phyloP scores from a whole-genome alignment of 2,113 vertebrate species.

The Thomomys bottae region DNA sequence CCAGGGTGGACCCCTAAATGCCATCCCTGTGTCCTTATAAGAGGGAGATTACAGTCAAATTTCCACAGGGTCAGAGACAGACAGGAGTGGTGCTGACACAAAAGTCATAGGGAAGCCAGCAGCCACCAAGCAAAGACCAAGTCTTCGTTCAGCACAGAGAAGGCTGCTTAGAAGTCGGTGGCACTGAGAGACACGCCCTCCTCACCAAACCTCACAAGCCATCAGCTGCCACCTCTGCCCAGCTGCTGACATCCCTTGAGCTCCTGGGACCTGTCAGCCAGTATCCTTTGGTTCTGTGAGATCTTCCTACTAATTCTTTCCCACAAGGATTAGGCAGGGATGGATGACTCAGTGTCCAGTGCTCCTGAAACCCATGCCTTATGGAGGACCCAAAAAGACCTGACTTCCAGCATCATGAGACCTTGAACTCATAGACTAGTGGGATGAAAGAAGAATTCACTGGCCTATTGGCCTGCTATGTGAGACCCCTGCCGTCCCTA shows the following conservation, averaged over 20 bases:
- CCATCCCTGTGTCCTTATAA: not conserved
- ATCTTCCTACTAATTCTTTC: not conserved
- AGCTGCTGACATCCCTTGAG: not conserved
- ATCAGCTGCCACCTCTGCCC: not conserved
- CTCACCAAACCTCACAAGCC: not conserved
- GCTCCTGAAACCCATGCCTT: not conserved
- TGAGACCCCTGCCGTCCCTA: not conserved
- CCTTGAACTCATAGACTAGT: not conserved
- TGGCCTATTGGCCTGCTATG: too few species aligned
- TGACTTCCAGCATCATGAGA: not conserved
- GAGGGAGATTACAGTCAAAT: too few species aligned
- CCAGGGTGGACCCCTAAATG: not conserved
- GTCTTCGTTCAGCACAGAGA: not conserved
- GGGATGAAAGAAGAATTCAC: not conserved
- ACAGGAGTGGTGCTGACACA: not conserved
- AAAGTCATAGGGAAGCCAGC: not conserved
- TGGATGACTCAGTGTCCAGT: not conserved
- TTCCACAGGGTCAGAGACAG: too few species aligned
- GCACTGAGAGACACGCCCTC: too few species aligned
- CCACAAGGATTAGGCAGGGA: not conserved
- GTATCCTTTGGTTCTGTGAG: not conserved
- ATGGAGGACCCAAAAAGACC: not conserved
- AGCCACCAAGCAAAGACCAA: not conserved
- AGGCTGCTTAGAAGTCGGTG: not conserved
- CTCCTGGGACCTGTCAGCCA: too few species aligned